A percentile compares a stretch with the other conserved stretches of the same genome.
Evolutionary conservation across 2,113 vertebrate species (phyloP).

Genomic region (Cyanocitta stelleri): DNA sequence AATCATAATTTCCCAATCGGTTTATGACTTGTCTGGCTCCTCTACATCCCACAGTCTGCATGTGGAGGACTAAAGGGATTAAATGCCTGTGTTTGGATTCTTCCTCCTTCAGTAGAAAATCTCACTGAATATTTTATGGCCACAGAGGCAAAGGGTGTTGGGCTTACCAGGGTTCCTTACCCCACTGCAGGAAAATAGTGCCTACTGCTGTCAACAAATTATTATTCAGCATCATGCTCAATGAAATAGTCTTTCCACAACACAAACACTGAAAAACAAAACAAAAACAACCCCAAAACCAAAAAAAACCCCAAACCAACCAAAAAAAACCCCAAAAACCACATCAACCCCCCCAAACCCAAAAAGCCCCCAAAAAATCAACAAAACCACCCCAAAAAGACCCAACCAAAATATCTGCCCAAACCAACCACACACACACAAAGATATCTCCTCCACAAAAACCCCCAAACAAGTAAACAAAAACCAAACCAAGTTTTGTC

Average conservation of each 20-base stretch:
- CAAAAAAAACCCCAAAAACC: not conserved
- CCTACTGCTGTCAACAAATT: not conserved
- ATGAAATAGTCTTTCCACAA: not conserved
- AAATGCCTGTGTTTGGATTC: not conserved
- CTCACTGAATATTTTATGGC: not conserved
- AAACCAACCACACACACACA: not conserved
- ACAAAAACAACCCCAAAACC: too few relatives aligned
- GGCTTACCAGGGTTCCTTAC: not conserved
- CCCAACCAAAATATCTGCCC: not conserved
- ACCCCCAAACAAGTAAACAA: rapidly evolving
- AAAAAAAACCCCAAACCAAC: not conserved
- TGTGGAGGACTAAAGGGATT: not conserved
- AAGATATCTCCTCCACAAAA: not conserved
- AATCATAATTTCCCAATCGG: not conserved
- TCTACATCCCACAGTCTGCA: not conserved
- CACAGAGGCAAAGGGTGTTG: not conserved
- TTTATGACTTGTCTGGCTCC: not conserved
- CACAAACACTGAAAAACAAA: not conserved
- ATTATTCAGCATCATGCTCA: not conserved
- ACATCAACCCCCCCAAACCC: not conserved
- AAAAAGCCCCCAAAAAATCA: not conserved
- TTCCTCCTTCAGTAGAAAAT: not conserved
- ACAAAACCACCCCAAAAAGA: not conserved
- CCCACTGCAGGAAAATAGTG: not conserved
- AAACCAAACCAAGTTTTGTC: not conserved